Conservation (phyloP, 35 echinoderm and acorn worm genomes). For the Lytechinus pictus region DNA sequence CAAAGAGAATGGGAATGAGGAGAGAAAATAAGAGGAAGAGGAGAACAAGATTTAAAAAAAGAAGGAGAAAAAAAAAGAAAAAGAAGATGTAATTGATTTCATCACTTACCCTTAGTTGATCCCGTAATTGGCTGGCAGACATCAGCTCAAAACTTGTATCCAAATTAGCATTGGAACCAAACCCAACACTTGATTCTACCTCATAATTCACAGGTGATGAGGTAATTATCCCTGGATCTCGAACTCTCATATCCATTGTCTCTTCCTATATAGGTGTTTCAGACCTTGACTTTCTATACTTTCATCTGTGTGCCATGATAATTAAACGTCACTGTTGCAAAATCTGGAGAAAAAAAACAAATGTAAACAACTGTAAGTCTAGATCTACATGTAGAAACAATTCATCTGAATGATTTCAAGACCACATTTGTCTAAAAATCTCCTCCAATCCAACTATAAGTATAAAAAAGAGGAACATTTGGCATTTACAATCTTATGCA, state of each 20-base stretch:
- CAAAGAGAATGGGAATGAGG: too few relatives aligned
- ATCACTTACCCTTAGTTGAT: constrained; percentile 87
- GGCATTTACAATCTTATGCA: too few relatives aligned
- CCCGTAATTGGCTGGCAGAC: constrained; percentile 82
- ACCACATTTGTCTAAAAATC: too few relatives aligned
- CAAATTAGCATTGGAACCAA: constrained; percentile 51
- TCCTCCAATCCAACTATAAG: too few relatives aligned
- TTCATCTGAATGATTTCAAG: too few relatives aligned
- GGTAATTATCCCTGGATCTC: constrained; percentile 24
- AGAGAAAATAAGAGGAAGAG: too few relatives aligned
- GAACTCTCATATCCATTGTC: neutral
- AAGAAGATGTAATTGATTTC: neutral
- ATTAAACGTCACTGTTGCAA: neutral
- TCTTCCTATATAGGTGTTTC: neutral
- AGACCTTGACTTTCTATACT: neutral
- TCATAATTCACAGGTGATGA: constrained; percentile 54
- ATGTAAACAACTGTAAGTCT: neutral
- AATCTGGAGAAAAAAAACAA: neutral
- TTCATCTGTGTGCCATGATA: neutral
- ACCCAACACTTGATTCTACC: constrained; percentile 62
- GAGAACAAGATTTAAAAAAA: too few relatives aligned
- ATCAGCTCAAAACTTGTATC: constrained; percentile 95
- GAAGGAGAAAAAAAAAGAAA: too few relatives aligned
- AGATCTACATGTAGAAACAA: too few relatives aligned
- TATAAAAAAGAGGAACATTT: too few relatives aligned